phyloP scores from a whole-genome alignment of 2,888 invertebrate species.

The Gari tellinella region DNA sequence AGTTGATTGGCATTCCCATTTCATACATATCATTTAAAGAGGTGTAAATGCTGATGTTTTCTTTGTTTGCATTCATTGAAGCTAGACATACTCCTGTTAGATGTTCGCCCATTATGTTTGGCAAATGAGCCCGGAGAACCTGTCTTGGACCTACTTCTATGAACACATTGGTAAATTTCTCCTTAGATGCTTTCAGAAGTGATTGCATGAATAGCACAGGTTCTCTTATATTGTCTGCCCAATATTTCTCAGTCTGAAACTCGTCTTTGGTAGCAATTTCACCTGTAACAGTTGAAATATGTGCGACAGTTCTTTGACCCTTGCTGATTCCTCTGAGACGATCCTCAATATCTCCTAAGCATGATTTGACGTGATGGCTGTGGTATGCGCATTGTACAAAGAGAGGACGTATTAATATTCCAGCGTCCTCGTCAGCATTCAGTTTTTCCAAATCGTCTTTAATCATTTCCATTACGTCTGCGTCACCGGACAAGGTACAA shows the following conservation, averaged over 20 bases:
- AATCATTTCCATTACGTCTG: constrained; percentile 10
- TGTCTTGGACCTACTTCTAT: too few relatives aligned
- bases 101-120: constrained; percentile 13
- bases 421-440: too few relatives aligned
- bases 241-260: too few relatives aligned
- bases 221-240: constrained; percentile 66
- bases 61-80: constrained; percentile 27
- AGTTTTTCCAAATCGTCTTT: constrained; percentile 24
- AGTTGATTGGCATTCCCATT: constrained; percentile 20
- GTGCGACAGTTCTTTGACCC: constrained; percentile 15
- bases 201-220: constrained; percentile 68
- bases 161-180: constrained; percentile 54
- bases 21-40: too few relatives aligned
- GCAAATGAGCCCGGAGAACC: constrained; percentile 40
- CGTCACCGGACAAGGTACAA: constrained; percentile 65
- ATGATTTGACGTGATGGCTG: constrained; percentile 55
- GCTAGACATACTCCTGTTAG: background rate
- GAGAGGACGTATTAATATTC: constrained; percentile 41
- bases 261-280: constrained; percentile 17
- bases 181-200: constrained; percentile 34
- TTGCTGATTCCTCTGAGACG: constrained; percentile 28
- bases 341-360: constrained; percentile 39
- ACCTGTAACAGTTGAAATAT: constrained; percentile 69
- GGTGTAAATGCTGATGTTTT: constrained; percentile 1
- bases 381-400: too few relatives aligned